Conservation (phyloP, 2,113 vertebrate genomes). For the Neomonachus schauinslandi region DNA sequence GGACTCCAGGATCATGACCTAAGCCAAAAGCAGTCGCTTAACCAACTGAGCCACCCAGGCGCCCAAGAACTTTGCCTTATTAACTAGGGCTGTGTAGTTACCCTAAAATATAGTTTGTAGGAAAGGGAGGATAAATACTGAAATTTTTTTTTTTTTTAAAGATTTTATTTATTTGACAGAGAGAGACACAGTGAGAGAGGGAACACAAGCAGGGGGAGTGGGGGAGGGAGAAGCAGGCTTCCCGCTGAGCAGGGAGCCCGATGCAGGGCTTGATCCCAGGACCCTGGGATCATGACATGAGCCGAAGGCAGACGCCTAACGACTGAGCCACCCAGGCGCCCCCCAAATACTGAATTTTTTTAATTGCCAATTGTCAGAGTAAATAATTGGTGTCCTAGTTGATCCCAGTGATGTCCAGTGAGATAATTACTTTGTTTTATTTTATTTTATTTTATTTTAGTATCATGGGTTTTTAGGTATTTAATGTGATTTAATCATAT, state of each 20-base stretch:
- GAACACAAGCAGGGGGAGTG: too few species aligned
- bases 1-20: too few species aligned
- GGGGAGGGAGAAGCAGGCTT: too few species aligned
- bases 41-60: too few species aligned
- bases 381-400: not conserved
- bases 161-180: too few species aligned
- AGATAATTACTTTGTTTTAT: not conserved
- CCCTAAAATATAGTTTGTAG: not conserved
- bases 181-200: too few species aligned
- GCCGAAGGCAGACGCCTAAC: too few species aligned
- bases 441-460: not conserved
- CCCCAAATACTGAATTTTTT: not conserved
- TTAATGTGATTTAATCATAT: not conserved
- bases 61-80: slow-evolving; percentile 10
- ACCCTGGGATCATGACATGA: too few species aligned
- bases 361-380: not conserved
- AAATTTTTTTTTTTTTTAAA: not conserved
- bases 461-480: not conserved
- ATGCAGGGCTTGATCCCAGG: too few species aligned
- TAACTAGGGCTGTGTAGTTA: slow-evolving; percentile 1
- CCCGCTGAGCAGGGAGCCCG: too few species aligned
- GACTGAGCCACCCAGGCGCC: too few species aligned
- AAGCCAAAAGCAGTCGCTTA: too few species aligned
- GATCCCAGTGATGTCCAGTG: not conserved
- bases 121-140: not conserved